Percentiles rank a stretch among this genome's conserved stretches.
Evolutionary conservation across 1,140 invertebrate species (phyloP).

Genomic region (Drosophila triauraria): DNA sequence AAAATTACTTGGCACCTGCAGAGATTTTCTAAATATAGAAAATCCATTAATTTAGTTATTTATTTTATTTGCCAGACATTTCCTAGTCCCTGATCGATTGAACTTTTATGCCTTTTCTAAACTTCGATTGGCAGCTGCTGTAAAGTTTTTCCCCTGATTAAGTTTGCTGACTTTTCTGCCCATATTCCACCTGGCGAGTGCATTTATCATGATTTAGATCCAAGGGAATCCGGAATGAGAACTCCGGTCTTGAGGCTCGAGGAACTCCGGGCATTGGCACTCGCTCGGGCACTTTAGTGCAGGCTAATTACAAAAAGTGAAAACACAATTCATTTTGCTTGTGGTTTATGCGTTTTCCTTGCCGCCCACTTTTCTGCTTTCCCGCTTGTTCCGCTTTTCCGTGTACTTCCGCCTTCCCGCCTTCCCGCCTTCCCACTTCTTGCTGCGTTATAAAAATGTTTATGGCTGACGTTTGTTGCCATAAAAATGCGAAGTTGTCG

Average conservation of each 20-base stretch:
- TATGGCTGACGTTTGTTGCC: slow-evolving; percentile 72
- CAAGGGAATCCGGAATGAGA: slow-evolving; percentile 6
- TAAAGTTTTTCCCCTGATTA: slow-evolving; percentile 33
- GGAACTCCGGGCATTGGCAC: neutral
- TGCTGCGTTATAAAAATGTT: slow-evolving; percentile 73
- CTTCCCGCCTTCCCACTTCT: slow-evolving; percentile 23
- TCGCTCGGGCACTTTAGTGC: slow-evolving; percentile 45
- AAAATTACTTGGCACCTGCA: no score
- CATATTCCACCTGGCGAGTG: slow-evolving; percentile 17
- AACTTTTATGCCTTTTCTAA: slow-evolving; percentile 1
- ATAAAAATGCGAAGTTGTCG: slow-evolving; percentile 68
- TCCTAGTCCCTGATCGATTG: slow-evolving; percentile 17
- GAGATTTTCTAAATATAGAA: no score
- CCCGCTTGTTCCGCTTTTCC: slow-evolving; percentile 1
- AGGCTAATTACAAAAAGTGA: slow-evolving; percentile 79
- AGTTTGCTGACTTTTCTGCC: slow-evolving; percentile 20
- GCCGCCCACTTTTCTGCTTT: slow-evolving; percentile 4
- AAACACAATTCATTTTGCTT: slow-evolving; percentile 79
- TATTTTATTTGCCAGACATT: neutral
- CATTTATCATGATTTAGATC: slow-evolving; percentile 51
- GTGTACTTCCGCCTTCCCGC: neutral
- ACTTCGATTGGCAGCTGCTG: slow-evolving; percentile 37
- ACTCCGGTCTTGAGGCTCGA: neutral
- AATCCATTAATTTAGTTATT: neutral
- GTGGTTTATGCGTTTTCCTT: slow-evolving; percentile 69